Base-by-base conservation (phyloP, 1,140 invertebrate genomes). In the Pogonomyrmex californicus region DNA sequence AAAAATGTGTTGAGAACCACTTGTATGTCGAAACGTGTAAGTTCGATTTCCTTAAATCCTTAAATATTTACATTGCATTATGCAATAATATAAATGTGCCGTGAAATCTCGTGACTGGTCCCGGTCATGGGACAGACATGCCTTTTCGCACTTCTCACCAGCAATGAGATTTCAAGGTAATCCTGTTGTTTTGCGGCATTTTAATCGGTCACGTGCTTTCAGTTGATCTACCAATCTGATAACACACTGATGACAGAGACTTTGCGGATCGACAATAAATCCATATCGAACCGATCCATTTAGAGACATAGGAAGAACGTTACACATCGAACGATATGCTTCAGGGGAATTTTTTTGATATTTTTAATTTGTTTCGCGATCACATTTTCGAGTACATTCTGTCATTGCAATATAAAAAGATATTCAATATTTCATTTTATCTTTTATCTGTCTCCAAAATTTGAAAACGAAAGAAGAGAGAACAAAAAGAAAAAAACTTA, bases 171-270 rank as follows among this genome's bases (percentile, higher is more conserved):
- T 83, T 51, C 79, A 83, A 75, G 56, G 79, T 75, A 83, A 83
- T 83, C 79, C 33, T 54, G 66, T 83, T 83, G 79, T 83, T 83
- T 83, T 83, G 79, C 79, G 68, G n/a, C 68, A 49, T 75, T 83
- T 83, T 83, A 83, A 83, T 83, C 68, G 68, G 79, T 83, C 79
- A 83, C 68, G 68, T 75, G 79, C 41, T 62, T 83, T 75, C 54
- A 83, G 68, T 83, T 83, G 79, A 83, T 75, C 77, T 70, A 33
- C 77, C 77, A 70, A 81, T 81, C 47, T 81, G 77, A 81, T 81
- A 81, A 70, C 77, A 41, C 36, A 9, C 36, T 38, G 56, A n/a
- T 81, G 77, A 47, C 23, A 81, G 36, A 56, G 63, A 70, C 62
- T 79, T 79, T 51, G 62, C 36, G 77, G 36, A 70, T 81, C 77